Percentiles rank a stretch among this genome's conserved stretches.
phyloP scores from a whole-genome alignment of 2,888 invertebrate genomes.

The Xiphydria camelus region DNA sequence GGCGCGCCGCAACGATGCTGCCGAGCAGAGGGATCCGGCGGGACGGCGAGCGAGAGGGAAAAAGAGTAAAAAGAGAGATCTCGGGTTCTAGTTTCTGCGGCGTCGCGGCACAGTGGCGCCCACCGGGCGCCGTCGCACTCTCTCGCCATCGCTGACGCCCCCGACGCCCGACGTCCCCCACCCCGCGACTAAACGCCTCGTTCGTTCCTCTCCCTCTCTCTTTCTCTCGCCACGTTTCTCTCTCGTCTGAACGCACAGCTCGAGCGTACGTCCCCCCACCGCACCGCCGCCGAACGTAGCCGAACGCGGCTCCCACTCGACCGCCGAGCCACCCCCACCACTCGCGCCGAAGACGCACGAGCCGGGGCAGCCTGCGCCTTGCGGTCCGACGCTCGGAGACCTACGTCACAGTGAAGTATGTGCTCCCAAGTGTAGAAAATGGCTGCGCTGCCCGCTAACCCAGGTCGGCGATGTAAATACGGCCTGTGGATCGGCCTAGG shows the following conservation, averaged over 20 bases:
- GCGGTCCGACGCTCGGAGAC: constrained; percentile 19
- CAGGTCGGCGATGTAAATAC: constrained; percentile 52
- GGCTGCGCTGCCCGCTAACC: constrained; percentile 53
- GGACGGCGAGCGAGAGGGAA: neutral
- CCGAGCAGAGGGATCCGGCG: too few relatives aligned
- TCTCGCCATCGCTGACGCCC: constrained; percentile 35
- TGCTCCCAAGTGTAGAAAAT: constrained; percentile 56
- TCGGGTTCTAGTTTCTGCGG: constrained; percentile 26
- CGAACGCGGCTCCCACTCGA: constrained; percentile 14
- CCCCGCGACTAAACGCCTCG: constrained; percentile 2
- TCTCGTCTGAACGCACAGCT: too few relatives aligned
- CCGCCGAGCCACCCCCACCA: constrained; percentile 14
- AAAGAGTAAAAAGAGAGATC: neutral
- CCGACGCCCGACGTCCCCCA: constrained; percentile 31
- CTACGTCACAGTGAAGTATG: constrained; percentile 56
- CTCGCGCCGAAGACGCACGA: constrained; percentile 18
- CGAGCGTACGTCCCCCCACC: neutral
- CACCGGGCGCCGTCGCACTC: constrained; percentile 44
- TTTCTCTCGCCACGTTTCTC: neutral
- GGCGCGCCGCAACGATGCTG: too few relatives aligned
- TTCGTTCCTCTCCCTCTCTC: neutral
- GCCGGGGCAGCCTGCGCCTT: constrained; percentile 35
- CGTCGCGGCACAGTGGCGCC: constrained; percentile 52
- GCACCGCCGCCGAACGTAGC: constrained; percentile 4
- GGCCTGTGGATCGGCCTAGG: constrained; percentile 45